Base-by-base conservation (phyloP, 2,113 vertebrate genomes). In the Phalacrocorax carbo region DNA sequence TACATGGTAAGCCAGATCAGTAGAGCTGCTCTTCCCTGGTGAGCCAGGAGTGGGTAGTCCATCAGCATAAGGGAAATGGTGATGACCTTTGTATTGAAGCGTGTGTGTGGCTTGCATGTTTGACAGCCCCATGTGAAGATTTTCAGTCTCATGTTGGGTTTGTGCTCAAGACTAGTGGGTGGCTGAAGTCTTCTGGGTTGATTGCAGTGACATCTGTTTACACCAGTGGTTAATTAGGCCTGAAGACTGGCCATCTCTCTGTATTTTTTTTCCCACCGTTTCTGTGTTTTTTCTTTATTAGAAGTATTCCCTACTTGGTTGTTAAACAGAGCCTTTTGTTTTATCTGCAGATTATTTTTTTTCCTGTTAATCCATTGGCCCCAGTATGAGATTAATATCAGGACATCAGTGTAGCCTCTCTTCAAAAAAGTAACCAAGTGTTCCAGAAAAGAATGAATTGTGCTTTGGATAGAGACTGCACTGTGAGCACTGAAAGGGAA, bases 371-470 rank as follows among this genome's bases (percentile, higher is more conserved):
- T 60, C 58, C 77, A 72, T 54, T 70, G 70, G 62, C 34, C 70
- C 29, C 82, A 32, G 62, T 61, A 48, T 49, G 75, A 94, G 83
- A 91, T 80, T 70, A 89, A 8, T 85, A 83, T 93, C 87, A 80
- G 94, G 68, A 84, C 65, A 83, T 55, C 68, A 61, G 70, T 0
- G 0, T 34, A 86, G 58, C 49, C 20, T 82, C 38, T 82, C 91
- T 95, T 92, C 85, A 86, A 48, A 71, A 84, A 70, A 82, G 77
- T 93, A 89, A 94, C 86, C 44, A 64, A 90, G 69, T 86, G 85
- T 95, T 96, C 92, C 92, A 87, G 93, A 86, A 95, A 95, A 82
- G 82, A 95, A 95, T 94, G 77, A n/a, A 71, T 91, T 80, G 94
- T 97, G 89, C 89, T 95, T 95, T 95, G 65, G 82, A 42, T 42